phyloP scores from a whole-genome alignment of 2,797 vertebrate species.

The Okamejei kenojei region DNA sequence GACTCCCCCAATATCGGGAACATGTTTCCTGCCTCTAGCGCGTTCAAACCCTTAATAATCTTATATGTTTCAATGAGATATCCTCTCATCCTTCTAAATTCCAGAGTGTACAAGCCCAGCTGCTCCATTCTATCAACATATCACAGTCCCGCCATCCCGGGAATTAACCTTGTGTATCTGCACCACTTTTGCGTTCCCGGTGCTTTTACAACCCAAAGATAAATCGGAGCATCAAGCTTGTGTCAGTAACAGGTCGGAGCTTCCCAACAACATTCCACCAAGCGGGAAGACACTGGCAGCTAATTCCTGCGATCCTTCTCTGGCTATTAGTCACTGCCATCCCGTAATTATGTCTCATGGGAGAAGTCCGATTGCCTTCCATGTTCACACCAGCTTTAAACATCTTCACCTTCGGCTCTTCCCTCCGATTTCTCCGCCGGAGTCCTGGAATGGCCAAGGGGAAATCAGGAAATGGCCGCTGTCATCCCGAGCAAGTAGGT shows the following conservation, averaged over 20 bases:
- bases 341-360: neutral
- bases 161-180: neutral
- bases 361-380: neutral
- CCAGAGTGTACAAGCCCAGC: too few relatives aligned
- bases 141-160: too few relatives aligned
- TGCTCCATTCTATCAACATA: too few relatives aligned
- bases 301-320: neutral
- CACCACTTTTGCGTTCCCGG: neutral
- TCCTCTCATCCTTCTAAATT: too few relatives aligned
- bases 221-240: neutral
- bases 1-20: too few relatives aligned
- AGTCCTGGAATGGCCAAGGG: neutral
- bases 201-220: neutral
- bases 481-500: neutral
- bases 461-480: too few relatives aligned
- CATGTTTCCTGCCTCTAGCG: too few relatives aligned
- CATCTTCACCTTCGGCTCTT: neutral
- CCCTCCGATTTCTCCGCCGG: neutral
- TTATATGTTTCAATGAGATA: too few relatives aligned
- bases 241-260: neutral
- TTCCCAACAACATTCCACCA: neutral
- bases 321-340: neutral
- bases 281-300: neutral
- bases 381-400: neutral
- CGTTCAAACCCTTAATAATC: too few relatives aligned